These are phyloP conservation scores for Hoplias malabaricus DNA, from an alignment of 2,113 vertebrate genomes.

Conservation along the genomic window DNA sequence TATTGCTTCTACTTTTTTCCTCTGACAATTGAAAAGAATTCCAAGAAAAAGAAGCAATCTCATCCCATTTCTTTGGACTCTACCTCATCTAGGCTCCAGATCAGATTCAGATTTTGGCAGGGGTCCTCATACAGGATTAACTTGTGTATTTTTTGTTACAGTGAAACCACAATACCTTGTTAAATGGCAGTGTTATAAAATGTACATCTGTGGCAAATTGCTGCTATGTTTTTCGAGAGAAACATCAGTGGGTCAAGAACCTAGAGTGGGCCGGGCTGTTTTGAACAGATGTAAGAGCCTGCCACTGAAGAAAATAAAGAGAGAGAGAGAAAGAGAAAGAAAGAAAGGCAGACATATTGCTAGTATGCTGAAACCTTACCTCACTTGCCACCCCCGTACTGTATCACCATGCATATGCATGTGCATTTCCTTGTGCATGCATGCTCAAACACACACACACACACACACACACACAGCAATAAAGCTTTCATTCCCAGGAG, in stretches of 20 bases:
- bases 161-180: background rate
- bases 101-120: too few species aligned
- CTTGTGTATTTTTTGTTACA: background rate
- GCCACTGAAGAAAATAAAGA: background rate
- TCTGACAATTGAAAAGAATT: too few species aligned
- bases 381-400: background rate
- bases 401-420: background rate
- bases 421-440: background rate
- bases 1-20: too few species aligned
- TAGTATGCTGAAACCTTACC: background rate
- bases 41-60: too few species aligned
- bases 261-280: background rate
- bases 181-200: background rate
- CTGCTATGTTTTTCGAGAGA: background rate
- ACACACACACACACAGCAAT: background rate
- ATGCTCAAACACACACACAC: background rate
- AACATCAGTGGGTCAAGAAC: background rate
- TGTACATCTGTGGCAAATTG: background rate
- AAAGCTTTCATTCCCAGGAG: background rate
- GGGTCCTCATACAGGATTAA: too few species aligned
- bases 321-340: background rate
- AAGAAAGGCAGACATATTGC: background rate
- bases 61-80: too few species aligned
- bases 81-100: too few species aligned
- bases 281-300: background rate